Evolutionary conservation across 53 echinoderm and acorn worm genomes (phyloP).

Genomic region (Paelopatides confundens): DNA sequence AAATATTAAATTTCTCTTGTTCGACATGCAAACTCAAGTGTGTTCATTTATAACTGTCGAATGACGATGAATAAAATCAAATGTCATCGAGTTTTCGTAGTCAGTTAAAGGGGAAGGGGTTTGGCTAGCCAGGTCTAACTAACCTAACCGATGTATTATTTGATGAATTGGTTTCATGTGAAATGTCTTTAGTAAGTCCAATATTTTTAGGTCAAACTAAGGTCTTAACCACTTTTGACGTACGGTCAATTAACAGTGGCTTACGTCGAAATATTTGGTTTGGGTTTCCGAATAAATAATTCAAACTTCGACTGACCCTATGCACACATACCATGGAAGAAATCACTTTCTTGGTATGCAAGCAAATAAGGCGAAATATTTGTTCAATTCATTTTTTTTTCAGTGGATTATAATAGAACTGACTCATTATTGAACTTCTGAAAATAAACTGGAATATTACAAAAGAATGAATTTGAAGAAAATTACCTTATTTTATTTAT

Average conservation of each 20-base stretch:
- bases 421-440: too few species aligned
- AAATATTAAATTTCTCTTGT: slow-evolving; percentile 45
- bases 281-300: background rate
- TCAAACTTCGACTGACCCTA: background rate
- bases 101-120: slow-evolving; percentile 26
- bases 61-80: slow-evolving; percentile 4
- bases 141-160: too few species aligned
- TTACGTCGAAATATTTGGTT: background rate
- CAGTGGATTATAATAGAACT: too few species aligned
- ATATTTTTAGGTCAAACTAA: background rate
- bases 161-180: too few species aligned
- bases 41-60: slow-evolving; percentile 32
- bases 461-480: too few species aligned
- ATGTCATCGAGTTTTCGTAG: slow-evolving; percentile 31
- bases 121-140: too few species aligned
- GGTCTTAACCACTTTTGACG: background rate
- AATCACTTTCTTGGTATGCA: too few species aligned
- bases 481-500: too few species aligned
- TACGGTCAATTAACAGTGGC: background rate
- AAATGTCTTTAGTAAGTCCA: too few species aligned
- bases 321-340: background rate
- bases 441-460: too few species aligned
- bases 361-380: too few species aligned
- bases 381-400: too few species aligned
- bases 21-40: slow-evolving; percentile 30